Percentiles rank a stretch among this genome's conserved stretches.
Evolutionary conservation across 2,113 vertebrate genomes (phyloP).

Genomic region (Rhipidura dahli): DNA sequence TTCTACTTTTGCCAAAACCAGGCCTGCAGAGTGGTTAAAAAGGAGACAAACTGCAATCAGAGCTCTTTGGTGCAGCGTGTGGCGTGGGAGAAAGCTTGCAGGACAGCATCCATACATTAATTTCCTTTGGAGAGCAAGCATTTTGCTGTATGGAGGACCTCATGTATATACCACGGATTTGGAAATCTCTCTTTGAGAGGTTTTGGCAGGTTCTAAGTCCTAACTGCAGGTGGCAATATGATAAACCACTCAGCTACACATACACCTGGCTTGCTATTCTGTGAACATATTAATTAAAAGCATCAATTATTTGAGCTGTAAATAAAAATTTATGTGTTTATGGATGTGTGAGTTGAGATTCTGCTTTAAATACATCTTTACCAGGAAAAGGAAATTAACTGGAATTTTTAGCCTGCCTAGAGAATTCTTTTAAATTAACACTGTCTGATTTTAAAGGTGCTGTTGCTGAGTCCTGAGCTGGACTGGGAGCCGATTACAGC

Average conservation of each 20-base stretch:
- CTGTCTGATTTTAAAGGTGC: neutral
- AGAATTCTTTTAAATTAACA: neutral
- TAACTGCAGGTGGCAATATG: slow-evolving; percentile 16
- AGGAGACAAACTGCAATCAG: neutral
- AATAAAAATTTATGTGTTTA: neutral
- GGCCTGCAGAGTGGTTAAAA: neutral
- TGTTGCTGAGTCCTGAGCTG: neutral
- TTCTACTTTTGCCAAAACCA: neutral
- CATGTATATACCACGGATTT: neutral
- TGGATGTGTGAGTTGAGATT: neutral
- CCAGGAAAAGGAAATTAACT: neutral
- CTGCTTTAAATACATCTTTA: neutral
- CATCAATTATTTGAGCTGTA: neutral
- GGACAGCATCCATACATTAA: rapidly evolving
- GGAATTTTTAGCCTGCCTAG: neutral
- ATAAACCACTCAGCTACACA: neutral
- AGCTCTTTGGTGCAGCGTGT: neutral
- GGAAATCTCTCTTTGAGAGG: neutral
- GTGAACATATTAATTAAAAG: neutral
- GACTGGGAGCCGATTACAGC: rapidly evolving
- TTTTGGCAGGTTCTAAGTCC: neutral
- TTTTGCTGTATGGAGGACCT: neutral
- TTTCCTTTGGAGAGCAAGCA: neutral
- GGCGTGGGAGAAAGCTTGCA: neutral
- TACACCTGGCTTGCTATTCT: neutral